Evolutionary conservation across 2,113 vertebrate genomes (phyloP).

Genomic region (Gnathonemus longibarbis): DNA sequence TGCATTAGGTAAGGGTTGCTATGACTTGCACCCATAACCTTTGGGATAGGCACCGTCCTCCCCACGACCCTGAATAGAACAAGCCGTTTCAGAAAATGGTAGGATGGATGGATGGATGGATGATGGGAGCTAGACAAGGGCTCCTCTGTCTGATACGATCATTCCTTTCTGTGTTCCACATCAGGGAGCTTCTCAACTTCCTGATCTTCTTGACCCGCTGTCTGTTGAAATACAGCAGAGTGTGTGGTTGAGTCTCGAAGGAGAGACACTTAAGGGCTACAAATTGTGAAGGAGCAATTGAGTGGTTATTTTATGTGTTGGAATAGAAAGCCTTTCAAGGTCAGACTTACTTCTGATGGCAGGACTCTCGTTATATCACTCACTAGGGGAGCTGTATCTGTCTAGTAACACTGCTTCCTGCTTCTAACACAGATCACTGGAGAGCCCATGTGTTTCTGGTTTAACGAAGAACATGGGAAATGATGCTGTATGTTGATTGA

Average conservation of each 20-base stretch:
- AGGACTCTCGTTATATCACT: neutral
- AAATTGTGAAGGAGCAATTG: neutral
- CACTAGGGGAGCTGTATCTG: neutral
- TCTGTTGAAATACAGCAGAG: neutral
- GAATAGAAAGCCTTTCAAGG: neutral
- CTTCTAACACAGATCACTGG: neutral
- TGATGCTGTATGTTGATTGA: neutral
- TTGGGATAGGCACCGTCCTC: no score
- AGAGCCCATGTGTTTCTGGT: neutral
- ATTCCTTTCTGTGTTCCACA: neutral
- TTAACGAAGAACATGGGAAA: neutral
- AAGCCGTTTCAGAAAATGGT: neutral
- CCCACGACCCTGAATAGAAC: neutral
- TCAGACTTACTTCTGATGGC: neutral
- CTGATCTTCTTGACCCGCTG: neutral
- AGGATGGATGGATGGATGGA: neutral
- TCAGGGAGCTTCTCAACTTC: neutral
- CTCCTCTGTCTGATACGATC: neutral
- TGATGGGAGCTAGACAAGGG: neutral
- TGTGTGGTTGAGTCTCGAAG: neutral
- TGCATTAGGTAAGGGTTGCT: neutral
- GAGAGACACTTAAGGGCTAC: neutral
- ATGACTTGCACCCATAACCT: neutral
- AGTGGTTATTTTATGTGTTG: neutral
- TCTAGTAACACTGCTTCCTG: neutral